Percentiles rank a stretch among this genome's conserved stretches.
Conservation (phyloP, 53 echinoderm and acorn worm genomes). For the Echinarachnius parma region DNA sequence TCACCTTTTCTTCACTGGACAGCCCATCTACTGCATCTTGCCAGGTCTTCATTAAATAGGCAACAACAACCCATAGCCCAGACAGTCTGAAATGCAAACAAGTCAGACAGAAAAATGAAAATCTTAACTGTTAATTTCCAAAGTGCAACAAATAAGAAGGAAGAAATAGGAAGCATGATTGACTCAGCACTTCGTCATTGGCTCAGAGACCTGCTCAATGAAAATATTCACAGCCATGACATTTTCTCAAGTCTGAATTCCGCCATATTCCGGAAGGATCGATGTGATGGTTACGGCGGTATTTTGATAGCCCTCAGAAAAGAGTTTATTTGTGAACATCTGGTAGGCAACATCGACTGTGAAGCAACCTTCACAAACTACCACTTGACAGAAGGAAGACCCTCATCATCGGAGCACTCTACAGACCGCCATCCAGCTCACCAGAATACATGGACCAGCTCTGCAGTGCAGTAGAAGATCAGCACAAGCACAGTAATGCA, state of each 20-base stretch:
- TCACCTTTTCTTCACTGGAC: too few relatives aligned
- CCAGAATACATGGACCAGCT: not conserved
- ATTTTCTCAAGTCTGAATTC: slow-evolving; percentile 30
- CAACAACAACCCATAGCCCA: too few relatives aligned
- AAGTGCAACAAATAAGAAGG: slow-evolving; percentile 20
- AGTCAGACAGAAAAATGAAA: too few relatives aligned
- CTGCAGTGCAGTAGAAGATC: not conserved
- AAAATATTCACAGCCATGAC: slow-evolving; percentile 27
- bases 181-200: too few relatives aligned
- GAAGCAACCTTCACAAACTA: not conserved
- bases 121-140: slow-evolving; percentile 19
- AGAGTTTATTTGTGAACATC: not conserved
- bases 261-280: slow-evolving; percentile 30
- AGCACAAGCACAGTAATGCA: not conserved
- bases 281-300: slow-evolving; percentile 21
- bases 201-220: slow-evolving; percentile 38
- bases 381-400: slow-evolving; percentile 3
- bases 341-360: too few relatives aligned
- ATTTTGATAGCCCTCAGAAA: slow-evolving; percentile 25
- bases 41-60: too few relatives aligned
- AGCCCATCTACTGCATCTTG: too few relatives aligned
- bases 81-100: too few relatives aligned
- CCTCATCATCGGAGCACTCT: slow-evolving; percentile 2
- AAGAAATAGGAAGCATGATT: slow-evolving; percentile 15
- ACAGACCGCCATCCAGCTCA: not conserved